phyloP scores from a whole-genome alignment of 2,888 invertebrate species.

The Tipula lateralis region DNA sequence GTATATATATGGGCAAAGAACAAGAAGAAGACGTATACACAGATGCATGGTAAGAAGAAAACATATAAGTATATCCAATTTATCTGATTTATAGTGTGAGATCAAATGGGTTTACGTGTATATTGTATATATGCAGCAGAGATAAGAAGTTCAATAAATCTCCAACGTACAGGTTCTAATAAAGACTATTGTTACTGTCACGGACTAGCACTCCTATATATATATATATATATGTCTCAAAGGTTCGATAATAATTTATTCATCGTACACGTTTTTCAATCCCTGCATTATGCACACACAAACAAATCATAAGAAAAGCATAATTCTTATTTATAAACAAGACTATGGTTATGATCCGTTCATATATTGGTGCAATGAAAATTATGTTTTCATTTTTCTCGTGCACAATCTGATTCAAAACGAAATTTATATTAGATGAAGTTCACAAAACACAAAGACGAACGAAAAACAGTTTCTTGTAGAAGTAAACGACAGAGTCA shows the following conservation, averaged over 20 bases:
- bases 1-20: too few relatives aligned
- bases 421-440: neutral
- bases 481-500: neutral
- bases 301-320: neutral
- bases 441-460: neutral
- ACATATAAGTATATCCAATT: neutral
- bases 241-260: too few relatives aligned
- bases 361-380: neutral
- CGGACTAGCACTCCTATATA: too few relatives aligned
- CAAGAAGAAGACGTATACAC: neutral
- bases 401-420: neutral
- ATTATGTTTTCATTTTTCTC: neutral
- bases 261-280: neutral
- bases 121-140: neutral
- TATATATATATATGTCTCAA: too few relatives aligned
- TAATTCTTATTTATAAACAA: slow-evolving; percentile 1
- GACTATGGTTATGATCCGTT: neutral
- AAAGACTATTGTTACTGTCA: too few relatives aligned
- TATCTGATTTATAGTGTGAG: slow-evolving; percentile 24
- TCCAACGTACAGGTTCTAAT: neutral
- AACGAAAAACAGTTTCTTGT: neutral
- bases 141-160: neutral
- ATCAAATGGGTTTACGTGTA: neutral
- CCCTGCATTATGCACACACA: neutral
- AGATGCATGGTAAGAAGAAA: neutral